These are phyloP conservation scores for Pasiphila rectangulata DNA, from an alignment of 2,888 invertebrate species.

Conservation along the genomic window DNA sequence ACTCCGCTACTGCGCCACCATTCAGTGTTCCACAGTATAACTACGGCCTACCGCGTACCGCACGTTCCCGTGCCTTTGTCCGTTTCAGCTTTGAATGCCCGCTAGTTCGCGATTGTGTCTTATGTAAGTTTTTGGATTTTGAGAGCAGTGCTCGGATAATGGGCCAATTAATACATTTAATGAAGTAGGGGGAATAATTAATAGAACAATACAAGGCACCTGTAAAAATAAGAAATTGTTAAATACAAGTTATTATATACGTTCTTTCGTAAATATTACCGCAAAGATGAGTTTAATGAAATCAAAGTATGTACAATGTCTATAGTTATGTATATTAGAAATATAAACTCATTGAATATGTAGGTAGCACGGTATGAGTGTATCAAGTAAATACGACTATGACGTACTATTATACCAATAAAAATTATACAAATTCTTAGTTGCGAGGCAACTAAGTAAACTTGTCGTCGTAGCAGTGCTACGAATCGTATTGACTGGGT, in stretches of 20 bases:
- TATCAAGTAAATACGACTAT: no score
- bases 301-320: no score
- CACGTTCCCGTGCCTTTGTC: constrained; percentile 9
- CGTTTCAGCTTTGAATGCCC: not conserved
- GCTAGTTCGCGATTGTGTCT: constrained; percentile 11
- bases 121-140: constrained; percentile 39
- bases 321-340: no score
- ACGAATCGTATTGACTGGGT: no score
- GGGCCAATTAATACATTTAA: constrained; percentile 53
- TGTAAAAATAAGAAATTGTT: constrained; percentile 62
- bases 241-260: not conserved
- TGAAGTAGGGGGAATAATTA: constrained; percentile 59
- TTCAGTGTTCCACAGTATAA: not conserved
- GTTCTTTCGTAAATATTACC: not conserved
- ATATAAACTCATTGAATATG: not conserved
- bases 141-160: constrained; percentile 72
- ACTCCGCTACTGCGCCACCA: not conserved
- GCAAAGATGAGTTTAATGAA: no score
- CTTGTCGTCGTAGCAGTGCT: no score
- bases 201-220: constrained; percentile 58
- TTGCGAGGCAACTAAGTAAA: no score
- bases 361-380: no score
- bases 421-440: no score
- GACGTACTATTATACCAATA: no score
- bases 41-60: constrained; percentile 23